phyloP scores from a whole-genome alignment of 2,888 invertebrate species.

The Tipula unca region DNA sequence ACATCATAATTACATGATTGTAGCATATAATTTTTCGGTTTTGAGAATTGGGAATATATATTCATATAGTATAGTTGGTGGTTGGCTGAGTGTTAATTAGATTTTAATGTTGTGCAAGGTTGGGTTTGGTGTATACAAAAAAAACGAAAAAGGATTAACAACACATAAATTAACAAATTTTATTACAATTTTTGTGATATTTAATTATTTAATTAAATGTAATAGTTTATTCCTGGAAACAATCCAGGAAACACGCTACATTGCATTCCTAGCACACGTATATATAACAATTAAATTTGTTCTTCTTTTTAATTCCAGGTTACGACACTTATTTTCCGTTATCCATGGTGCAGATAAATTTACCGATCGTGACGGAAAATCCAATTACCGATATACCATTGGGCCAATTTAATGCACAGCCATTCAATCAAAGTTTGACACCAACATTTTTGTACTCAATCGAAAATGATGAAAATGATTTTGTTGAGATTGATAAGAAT shows the following conservation, averaged over 20 bases:
- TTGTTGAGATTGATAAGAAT: conserved; percentile 33
- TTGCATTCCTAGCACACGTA: neutral
- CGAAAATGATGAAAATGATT: conserved; percentile 31
- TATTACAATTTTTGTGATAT: neutral
- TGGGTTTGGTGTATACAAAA: neutral
- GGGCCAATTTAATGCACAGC: conserved; percentile 37
- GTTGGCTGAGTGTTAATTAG: neutral
- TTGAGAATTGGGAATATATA: neutral
- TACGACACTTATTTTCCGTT: conserved; percentile 38
- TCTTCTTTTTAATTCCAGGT: conserved; percentile 29
- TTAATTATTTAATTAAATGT: neutral
- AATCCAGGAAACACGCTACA: neutral
- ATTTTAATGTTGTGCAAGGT: conserved; percentile 14
- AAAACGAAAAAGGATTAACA: neutral
- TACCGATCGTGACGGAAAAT: conserved; percentile 38
- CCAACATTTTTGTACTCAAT: conserved; percentile 35
- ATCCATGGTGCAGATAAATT: conserved; percentile 35
- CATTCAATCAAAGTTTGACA: conserved; percentile 30
- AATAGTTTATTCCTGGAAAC: neutral
- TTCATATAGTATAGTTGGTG: too few species aligned
- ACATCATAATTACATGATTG: neutral
- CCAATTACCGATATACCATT: conserved; percentile 38
- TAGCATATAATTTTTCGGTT: neutral
- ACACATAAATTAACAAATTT: neutral
- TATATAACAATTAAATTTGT: neutral